These are phyloP conservation scores for Coracopsis vasa DNA, from an alignment of 2,113 vertebrate genomes.

Conservation along the genomic window DNA sequence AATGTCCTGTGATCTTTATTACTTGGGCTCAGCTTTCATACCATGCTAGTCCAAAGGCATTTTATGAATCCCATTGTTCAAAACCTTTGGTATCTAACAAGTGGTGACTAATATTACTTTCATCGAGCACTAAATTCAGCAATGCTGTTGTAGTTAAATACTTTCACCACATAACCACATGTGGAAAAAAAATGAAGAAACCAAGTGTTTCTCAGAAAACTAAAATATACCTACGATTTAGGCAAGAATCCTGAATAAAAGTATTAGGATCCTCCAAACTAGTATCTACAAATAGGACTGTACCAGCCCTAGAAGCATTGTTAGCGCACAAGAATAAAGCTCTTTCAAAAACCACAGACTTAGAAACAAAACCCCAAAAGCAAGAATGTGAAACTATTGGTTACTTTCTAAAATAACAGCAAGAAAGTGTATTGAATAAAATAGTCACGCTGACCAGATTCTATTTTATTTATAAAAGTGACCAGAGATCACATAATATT, in stretches of 20 bases:
- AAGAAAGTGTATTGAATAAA: neutral
- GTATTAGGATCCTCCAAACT: neutral
- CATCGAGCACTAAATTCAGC: neutral
- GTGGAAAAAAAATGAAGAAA: neutral
- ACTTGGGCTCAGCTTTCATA: slow-evolving; percentile 19
- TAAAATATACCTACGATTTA: neutral
- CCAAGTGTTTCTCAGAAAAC: neutral
- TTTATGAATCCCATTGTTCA: slow-evolving; percentile 20
- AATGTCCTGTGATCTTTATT: neutral
- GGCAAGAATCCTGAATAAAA: neutral
- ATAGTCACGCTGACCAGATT: accelerated
- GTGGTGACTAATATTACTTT: neutral
- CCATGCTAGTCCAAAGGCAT: neutral
- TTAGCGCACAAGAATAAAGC: neutral
- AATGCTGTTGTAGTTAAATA: neutral
- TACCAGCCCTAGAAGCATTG: neutral
- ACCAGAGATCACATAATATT: neutral
- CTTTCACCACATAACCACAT: neutral
- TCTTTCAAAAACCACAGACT: neutral
- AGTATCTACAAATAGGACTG: neutral
- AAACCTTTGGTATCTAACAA: slow-evolving; percentile 12
- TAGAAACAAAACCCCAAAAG: neutral
- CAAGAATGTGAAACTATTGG: neutral
- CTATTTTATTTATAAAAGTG: neutral
- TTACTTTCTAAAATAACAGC: neutral